Conservation (phyloP, 1,140 invertebrate species). For the Harlomillsia oculata region DNA sequence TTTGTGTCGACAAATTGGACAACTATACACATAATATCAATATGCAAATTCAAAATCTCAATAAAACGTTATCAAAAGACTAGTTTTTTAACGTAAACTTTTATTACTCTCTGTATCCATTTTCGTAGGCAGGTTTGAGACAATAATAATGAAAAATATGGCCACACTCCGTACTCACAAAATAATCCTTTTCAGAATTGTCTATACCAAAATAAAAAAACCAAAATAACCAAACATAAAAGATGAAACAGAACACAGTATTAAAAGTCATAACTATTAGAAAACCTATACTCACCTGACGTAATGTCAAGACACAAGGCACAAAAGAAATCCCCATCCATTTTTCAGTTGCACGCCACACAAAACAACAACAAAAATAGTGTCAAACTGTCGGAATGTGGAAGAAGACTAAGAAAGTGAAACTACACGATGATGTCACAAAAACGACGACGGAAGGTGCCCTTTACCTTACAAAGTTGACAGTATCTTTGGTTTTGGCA, state of each 20-base stretch:
- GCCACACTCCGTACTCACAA: constrained; percentile 31
- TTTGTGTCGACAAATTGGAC: constrained; percentile 26
- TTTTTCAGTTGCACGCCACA: too few relatives aligned
- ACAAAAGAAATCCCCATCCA: constrained; percentile 23
- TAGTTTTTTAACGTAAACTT: too few relatives aligned
- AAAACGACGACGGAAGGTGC: too few relatives aligned
- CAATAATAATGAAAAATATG: constrained; percentile 32
- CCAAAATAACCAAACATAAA: not conserved
- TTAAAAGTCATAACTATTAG: not conserved
- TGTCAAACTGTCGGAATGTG: too few relatives aligned
- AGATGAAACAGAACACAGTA: not conserved
- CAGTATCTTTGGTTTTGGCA: too few relatives aligned
- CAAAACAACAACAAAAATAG: too few relatives aligned
- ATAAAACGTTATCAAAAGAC: not conserved
- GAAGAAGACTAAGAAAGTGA: too few relatives aligned
- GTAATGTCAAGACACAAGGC: constrained; percentile 29
- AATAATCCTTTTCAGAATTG: constrained; percentile 23
- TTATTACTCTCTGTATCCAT: constrained; percentile 29
- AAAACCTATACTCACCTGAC: constrained; percentile 22
- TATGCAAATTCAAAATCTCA: not conserved
- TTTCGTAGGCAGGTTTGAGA: constrained; percentile 23
- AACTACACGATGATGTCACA: too few relatives aligned
- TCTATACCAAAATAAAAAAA: constrained; percentile 17
- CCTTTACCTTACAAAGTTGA: too few relatives aligned
- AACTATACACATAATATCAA: constrained; percentile 18